phyloP scores from a whole-genome alignment of 2,113 vertebrate species.

The Pycnonotus jocosus region DNA sequence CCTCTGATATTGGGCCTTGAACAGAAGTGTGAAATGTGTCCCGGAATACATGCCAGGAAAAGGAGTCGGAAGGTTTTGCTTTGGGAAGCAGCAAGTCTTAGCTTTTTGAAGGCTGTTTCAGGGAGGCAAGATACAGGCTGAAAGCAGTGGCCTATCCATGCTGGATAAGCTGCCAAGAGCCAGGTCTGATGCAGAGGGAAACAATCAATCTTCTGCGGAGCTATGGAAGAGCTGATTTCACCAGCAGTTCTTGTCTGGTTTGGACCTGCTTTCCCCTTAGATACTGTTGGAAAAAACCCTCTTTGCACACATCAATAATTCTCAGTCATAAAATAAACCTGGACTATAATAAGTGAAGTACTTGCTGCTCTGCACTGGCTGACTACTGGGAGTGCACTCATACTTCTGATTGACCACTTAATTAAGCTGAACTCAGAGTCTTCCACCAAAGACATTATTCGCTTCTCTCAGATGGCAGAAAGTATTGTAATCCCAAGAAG shows the following conservation, averaged over 20 bases:
- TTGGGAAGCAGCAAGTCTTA: neutral
- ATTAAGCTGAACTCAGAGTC: neutral
- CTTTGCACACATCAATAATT: neutral
- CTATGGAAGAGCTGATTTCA: fast-evolving
- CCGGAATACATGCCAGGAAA: neutral
- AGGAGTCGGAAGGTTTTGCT: neutral
- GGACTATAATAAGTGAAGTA: neutral
- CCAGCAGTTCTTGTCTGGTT: neutral
- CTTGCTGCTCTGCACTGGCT: neutral
- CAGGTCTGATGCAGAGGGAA: neutral
- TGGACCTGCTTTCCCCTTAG: neutral
- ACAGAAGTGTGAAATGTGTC: neutral
- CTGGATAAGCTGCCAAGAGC: neutral
- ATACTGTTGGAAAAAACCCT: neutral
- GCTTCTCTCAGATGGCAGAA: neutral
- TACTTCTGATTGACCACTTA: neutral
- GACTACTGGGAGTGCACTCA: neutral
- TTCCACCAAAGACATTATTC: neutral
- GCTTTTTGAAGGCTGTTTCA: neutral
- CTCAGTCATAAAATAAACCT: neutral
- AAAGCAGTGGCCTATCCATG: fast-evolving
- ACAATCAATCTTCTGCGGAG: fast-evolving
- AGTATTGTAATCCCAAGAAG: neutral
- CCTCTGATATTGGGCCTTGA: neutral
- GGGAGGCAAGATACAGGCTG: neutral